Evolutionary conservation across 2,888 invertebrate species (phyloP).

Genomic region (Drosophila dives): DNA sequence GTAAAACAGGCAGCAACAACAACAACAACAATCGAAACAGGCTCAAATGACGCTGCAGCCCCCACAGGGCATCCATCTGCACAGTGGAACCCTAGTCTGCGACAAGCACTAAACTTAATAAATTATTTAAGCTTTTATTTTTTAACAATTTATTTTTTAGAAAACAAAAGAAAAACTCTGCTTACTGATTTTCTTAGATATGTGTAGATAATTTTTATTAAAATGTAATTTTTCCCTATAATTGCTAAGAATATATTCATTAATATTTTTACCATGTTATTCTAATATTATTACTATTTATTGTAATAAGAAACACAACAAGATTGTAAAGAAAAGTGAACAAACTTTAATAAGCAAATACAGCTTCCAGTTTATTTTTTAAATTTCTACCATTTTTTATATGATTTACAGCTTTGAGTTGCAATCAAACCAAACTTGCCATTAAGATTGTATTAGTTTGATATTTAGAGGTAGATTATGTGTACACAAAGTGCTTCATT

Average conservation of each 20-base stretch:
- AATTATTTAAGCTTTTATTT: not conserved
- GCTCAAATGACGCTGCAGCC: conserved; percentile 26
- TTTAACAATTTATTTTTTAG: not conserved
- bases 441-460: not conserved
- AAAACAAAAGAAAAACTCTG: not conserved
- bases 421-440: not conserved
- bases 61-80: conserved; percentile 35
- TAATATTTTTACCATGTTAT: not conserved
- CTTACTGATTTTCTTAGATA: not conserved
- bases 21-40: conserved; percentile 8
- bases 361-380: not conserved
- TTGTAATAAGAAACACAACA: not conserved
- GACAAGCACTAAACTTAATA: not conserved
- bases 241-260: not conserved
- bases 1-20: conserved; percentile 45
- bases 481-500: not conserved
- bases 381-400: not conserved
- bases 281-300: not conserved
- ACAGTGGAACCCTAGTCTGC: conserved; percentile 33
- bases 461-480: not conserved
- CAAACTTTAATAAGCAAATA: not conserved
- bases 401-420: not conserved
- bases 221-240: too few species aligned
- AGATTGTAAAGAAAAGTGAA: not conserved
- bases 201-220: not conserved